Evolutionary conservation across 2,888 invertebrate species (phyloP).

Genomic region (Melinopterus prodromus): DNA sequence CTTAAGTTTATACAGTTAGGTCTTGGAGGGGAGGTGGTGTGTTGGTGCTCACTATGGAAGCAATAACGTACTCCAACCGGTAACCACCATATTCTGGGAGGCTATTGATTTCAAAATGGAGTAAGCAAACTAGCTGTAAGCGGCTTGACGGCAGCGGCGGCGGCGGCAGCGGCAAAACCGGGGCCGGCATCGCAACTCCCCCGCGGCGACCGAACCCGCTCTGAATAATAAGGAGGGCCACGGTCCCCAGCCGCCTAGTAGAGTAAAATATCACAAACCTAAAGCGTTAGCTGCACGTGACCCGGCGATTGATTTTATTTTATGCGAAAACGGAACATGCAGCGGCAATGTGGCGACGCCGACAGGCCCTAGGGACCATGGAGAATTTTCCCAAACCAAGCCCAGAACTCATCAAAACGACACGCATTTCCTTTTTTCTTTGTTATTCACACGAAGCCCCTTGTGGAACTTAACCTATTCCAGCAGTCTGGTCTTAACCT

Average conservation of each 20-base stretch:
- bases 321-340: constrained; percentile 45
- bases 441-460: background rate
- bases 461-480: no score
- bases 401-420: background rate
- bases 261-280: constrained; percentile 63
- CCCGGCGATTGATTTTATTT: constrained; percentile 62
- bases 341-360: constrained; percentile 29
- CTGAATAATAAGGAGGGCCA: constrained; percentile 58
- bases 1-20: background rate
- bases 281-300: constrained; percentile 62
- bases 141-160: constrained; percentile 44
- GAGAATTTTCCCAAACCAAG: constrained; percentile 21
- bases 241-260: constrained; percentile 43
- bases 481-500: no score
- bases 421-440: background rate
- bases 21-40: background rate
- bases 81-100: constrained; percentile 35
- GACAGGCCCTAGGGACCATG: constrained; percentile 28
- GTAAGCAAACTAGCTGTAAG: constrained; percentile 51
- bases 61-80: constrained; percentile 8
- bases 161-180: background rate
- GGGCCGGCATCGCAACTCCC: constrained; percentile 47
- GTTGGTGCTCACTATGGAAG: background rate
- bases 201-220: constrained; percentile 48
- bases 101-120: constrained; percentile 52